Base-by-base conservation (phyloP, 1,140 invertebrate genomes). In the Diorhabda carinulata region DNA sequence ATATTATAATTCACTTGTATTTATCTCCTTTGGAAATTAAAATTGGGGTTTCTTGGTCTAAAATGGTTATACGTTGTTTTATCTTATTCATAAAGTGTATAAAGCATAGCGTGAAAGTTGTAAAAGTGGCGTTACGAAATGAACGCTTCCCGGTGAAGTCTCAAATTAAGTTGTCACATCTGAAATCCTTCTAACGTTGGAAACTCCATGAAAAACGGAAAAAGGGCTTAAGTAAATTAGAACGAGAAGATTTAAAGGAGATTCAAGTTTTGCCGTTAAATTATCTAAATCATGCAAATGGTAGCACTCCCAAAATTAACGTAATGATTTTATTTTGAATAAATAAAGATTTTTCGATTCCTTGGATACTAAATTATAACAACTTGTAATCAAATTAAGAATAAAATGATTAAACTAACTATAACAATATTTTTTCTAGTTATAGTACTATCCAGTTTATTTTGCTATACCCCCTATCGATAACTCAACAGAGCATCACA, bases 101-200 rank as follows among this genome's bases (percentile, higher is more conserved):
- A 62, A 41, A 25, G 40, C 40, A 59, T 10, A 25, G 58, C 58
- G 43, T 10, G 42, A 41, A 56, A 57, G 64, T 57, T 57, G 64
- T 65, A 65, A 65, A 65, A 65, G 52, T 63, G 25, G 64, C 52
- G 47, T 57, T 57, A 57, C 42, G 64, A 65, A n/a, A 56, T 56
- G 64, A 57, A 47, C 40, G 25, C 42, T 57, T 56, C 10, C 64
- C 8, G 44, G 47, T 65, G 45, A 57, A 40, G 47, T 47, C 64
- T 56, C 64, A 56, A 65, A 65, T 65, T 65, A 65, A 47, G 64
- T 65, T 65, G 64, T 65, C 44, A 47, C 45, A 40, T 65, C 56
- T 65, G 40, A 65, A 56, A 44, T 41, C 47, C 64, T 40, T n/a
- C 64, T 65, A 65, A 41, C 64, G 40, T 25, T 44, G 10, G 8